These are phyloP conservation scores for Protonibea diacanthus DNA, from an alignment of 2,797 vertebrate genomes.

Conservation along the genomic window DNA sequence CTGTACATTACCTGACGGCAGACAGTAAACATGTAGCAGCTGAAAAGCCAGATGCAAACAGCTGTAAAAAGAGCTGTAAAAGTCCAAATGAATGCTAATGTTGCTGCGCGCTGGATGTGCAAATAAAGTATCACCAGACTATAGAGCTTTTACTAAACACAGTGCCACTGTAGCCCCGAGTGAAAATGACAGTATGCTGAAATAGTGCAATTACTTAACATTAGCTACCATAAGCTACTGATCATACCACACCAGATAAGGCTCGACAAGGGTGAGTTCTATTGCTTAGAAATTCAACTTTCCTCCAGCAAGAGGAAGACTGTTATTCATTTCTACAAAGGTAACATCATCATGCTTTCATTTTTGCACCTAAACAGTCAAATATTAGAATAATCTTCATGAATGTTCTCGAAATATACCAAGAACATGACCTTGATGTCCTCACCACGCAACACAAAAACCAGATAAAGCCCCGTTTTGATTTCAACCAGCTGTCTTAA, in stretches of 20 bases:
- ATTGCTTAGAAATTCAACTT: background rate
- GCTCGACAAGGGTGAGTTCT: background rate
- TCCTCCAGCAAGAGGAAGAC: background rate
- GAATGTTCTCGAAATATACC: background rate
- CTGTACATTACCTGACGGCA: too few relatives aligned
- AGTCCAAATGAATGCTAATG: too few relatives aligned
- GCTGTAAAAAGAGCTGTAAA: too few relatives aligned
- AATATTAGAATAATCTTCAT: background rate
- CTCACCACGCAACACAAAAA: constrained; percentile 16
- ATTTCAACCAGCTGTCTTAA: constrained; percentile 4
- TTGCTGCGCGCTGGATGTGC: too few relatives aligned
- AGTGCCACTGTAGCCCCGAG: background rate
- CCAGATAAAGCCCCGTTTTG: background rate
- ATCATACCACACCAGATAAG: too few relatives aligned
- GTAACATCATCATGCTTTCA: background rate
- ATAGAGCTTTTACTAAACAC: background rate
- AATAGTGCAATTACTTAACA: background rate
- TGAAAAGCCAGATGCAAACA: background rate
- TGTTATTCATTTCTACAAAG: background rate
- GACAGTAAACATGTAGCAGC: background rate
- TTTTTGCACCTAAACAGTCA: background rate
- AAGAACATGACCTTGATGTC: background rate
- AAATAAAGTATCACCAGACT: too few relatives aligned
- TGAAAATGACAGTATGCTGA: background rate
- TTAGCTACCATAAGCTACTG: background rate